phyloP scores from a whole-genome alignment of 2,797 vertebrate genomes.

The Argentina silus region DNA sequence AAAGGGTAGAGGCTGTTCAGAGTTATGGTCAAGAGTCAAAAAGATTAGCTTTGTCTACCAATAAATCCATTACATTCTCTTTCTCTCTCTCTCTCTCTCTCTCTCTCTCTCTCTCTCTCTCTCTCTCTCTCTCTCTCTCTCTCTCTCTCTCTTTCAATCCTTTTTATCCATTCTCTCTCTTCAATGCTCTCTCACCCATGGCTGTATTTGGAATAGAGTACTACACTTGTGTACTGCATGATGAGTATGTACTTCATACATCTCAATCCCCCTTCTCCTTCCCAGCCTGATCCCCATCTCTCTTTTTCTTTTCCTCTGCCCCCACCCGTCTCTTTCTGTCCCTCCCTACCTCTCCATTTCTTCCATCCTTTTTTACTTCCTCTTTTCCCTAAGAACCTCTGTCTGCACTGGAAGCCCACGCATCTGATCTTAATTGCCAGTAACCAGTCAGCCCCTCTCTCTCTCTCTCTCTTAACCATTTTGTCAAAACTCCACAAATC shows the following conservation, averaged over 20 bases:
- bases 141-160: not conserved
- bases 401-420: no score
- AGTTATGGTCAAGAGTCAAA: not conserved
- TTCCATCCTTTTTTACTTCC: not conserved
- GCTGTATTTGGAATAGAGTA: no score
- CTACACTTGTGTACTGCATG: no score
- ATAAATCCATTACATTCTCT: not conserved
- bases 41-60: not conserved
- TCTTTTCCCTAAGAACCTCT: not conserved
- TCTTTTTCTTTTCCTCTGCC: not conserved
- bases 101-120: not conserved
- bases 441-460: constrained; percentile 3
- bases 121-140: not conserved
- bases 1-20: not conserved
- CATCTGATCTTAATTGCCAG: not conserved
- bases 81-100: not conserved
- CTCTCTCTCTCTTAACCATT: no score
- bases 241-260: no score
- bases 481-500: no score
- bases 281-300: no score
- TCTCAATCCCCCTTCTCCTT: not conserved
- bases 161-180: not conserved
- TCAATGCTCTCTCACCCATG: not conserved
- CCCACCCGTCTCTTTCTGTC: no score
- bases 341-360: no score